Conservation (phyloP, 1,140 invertebrate genomes). For the Yoshiicerus persimilis region DNA sequence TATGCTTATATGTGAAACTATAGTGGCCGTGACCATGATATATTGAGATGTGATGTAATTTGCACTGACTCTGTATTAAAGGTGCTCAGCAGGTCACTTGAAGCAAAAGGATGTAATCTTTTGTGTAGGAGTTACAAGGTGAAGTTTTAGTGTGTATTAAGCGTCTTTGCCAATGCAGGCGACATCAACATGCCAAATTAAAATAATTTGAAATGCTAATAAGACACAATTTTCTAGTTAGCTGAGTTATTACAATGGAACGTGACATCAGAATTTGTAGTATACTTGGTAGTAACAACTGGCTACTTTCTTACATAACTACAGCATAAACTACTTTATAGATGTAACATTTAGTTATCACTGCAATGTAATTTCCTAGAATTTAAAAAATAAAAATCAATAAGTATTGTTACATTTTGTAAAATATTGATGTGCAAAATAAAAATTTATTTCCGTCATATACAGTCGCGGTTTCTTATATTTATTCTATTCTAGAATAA, state of each 20-base stretch:
- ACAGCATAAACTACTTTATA: neutral
- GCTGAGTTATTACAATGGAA: too few relatives aligned
- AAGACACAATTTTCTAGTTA: neutral
- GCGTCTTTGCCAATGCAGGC: neutral
- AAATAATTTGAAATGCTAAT: neutral
- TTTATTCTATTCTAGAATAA: too few relatives aligned
- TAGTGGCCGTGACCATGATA: neutral
- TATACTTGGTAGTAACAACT: neutral
- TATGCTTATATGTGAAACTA: neutral
- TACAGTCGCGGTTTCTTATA: neutral
- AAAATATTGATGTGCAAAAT: neutral
- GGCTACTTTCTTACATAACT: neutral
- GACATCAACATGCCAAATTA: neutral
- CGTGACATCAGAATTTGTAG: neutral
- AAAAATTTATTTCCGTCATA: neutral
- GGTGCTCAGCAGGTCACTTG: neutral
- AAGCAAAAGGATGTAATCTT: neutral
- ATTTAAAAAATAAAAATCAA: neutral
- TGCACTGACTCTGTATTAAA: too few relatives aligned
- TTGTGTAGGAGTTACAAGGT: neutral
- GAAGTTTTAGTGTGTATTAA: neutral
- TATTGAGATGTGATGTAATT: neutral
- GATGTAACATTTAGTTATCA: neutral
- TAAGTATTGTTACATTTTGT: neutral
- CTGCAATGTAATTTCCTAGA: neutral